These are phyloP conservation scores for Rhingia campestris DNA, from an alignment of 2,888 invertebrate genomes.

Conservation along the genomic window DNA sequence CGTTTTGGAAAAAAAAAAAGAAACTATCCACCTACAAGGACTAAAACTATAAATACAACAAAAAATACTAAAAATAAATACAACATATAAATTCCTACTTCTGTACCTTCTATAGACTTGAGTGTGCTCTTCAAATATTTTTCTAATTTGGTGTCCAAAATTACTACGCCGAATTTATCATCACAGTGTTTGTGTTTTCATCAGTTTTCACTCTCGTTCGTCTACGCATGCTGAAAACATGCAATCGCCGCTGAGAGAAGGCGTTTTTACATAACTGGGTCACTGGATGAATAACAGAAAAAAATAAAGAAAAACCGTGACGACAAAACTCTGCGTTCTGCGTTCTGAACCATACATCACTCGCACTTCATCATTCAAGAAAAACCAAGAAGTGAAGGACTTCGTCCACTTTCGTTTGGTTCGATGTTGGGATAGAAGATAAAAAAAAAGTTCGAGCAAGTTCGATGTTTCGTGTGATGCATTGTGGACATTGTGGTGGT, in stretches of 20 bases:
- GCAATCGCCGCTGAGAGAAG: constrained; percentile 46
- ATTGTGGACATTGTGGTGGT: constrained; percentile 19
- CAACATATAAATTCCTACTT: not conserved
- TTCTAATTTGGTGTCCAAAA: constrained; percentile 31
- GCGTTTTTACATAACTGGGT: constrained; percentile 60
- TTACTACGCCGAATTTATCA: constrained; percentile 37
- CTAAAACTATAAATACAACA: constrained; percentile 7
- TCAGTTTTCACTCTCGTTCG: constrained; percentile 54
- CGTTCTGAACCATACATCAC: constrained; percentile 51
- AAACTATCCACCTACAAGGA: not conserved
- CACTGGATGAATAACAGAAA: constrained; percentile 65
- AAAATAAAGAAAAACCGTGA: constrained; percentile 10
- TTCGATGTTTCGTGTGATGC: constrained; percentile 27
- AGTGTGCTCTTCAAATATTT: not conserved
- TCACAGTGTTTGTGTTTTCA: constrained; percentile 28
- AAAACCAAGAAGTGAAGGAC: constrained; percentile 59
- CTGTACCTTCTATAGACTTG: constrained; percentile 8
- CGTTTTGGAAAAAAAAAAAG: not conserved
- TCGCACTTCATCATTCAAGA: constrained; percentile 20
- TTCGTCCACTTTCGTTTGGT: constrained; percentile 22
- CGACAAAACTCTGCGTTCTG: constrained; percentile 49
- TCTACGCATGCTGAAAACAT: constrained; percentile 61
- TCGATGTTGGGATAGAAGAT: constrained; percentile 36
- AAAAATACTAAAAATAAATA: not conserved
- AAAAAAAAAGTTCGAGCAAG: constrained; percentile 2